These are phyloP conservation scores for Eristalinus aeneus DNA, from an alignment of 2,888 invertebrate species.

Conservation along the genomic window DNA sequence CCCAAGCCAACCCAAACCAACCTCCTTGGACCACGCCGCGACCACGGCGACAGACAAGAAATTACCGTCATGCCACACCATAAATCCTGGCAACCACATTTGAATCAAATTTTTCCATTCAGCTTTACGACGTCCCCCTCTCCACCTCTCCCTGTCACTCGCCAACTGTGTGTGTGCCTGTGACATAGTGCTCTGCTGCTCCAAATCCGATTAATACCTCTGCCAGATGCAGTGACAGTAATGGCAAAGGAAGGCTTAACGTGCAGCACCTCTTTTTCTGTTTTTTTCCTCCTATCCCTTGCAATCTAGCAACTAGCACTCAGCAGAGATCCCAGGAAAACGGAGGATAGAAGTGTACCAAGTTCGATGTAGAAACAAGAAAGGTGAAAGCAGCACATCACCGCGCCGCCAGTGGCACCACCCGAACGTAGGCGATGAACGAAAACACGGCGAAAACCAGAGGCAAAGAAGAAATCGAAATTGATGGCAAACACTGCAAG, in stretches of 20 bases:
- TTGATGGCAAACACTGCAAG: slow-evolving; percentile 67
- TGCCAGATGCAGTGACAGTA: slow-evolving; percentile 66
- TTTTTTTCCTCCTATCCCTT: slow-evolving; percentile 16
- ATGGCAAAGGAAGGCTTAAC: slow-evolving; percentile 39
- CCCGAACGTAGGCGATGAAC: slow-evolving; percentile 25
- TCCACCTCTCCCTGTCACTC: not conserved
- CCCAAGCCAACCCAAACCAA: not conserved
- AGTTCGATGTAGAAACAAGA: slow-evolving; percentile 15
- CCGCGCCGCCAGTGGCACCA: not conserved
- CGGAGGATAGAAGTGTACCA: not conserved
- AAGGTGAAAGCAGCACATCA: slow-evolving; percentile 12
- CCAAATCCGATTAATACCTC: slow-evolving; percentile 66
- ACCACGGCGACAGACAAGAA: slow-evolving; percentile 13
- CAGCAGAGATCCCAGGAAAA: not conserved
- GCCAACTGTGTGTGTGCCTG: slow-evolving; percentile 9
- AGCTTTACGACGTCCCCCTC: not conserved
- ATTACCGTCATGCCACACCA: slow-evolving; percentile 34
- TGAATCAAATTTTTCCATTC: slow-evolving; percentile 46
- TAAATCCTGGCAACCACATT: slow-evolving; percentile 57
- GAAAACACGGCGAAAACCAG: slow-evolving; percentile 54
- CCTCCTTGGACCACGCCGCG: not conserved
- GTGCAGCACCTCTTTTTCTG: not conserved
- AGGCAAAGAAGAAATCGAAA: slow-evolving; percentile 51
- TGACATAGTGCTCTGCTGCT: slow-evolving; percentile 27
- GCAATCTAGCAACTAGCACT: slow-evolving; percentile 52